Conservation (phyloP, 2,113 vertebrate genomes). For the Albula goreensis region DNA sequence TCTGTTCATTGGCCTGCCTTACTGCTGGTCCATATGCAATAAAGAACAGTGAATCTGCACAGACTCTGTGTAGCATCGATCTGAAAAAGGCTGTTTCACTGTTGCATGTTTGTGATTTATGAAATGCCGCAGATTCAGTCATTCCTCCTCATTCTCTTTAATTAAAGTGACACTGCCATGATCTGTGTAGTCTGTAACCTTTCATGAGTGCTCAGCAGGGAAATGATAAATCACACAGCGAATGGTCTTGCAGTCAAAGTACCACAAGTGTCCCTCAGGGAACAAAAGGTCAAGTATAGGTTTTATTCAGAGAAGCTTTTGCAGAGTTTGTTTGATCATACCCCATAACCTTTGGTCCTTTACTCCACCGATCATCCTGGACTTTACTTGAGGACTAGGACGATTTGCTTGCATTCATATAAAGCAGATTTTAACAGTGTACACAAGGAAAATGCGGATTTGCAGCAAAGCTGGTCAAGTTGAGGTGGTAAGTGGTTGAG, state of each 20-base stretch:
- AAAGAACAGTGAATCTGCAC: background rate
- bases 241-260: background rate
- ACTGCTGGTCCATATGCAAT: background rate
- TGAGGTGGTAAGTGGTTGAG: no score
- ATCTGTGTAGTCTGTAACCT: background rate
- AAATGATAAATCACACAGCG: background rate
- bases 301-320: background rate
- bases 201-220: background rate
- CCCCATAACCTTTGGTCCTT: constrained; percentile 1
- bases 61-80: background rate
- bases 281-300: background rate
- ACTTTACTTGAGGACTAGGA: background rate
- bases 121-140: background rate
- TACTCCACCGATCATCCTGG: background rate
- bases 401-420: background rate
- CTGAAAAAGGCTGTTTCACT: background rate
- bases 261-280: background rate
- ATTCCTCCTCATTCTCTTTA: background rate
- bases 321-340: background rate
- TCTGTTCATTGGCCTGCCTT: no score
- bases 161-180: background rate
- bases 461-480: no score
- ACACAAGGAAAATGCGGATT: no score
- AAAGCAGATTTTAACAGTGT: no score
- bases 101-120: background rate